Conservation (phyloP, 2,888 invertebrate genomes). For the Philopedon plagiatum region DNA sequence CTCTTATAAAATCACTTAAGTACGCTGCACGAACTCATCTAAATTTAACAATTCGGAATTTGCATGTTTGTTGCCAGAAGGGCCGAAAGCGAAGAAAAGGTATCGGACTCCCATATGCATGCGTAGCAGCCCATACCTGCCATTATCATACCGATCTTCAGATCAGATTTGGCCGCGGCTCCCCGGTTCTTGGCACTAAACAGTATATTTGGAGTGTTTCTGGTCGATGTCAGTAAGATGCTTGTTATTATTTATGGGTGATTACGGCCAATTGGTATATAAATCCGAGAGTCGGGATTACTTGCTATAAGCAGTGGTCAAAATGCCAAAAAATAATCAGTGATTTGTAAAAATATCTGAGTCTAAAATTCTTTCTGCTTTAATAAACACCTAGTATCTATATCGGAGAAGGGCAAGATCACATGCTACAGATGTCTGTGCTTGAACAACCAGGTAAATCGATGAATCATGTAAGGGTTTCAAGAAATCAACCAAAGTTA, state of each 20-base stretch:
- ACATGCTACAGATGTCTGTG: too few species aligned
- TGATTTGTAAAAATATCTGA: too few species aligned
- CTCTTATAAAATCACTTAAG: conserved; percentile 3
- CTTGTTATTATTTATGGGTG: conserved; percentile 45
- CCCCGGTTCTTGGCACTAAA: conserved; percentile 47
- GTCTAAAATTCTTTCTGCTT: too few species aligned
- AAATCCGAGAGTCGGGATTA: conserved; percentile 17
- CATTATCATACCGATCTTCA: conserved; percentile 48
- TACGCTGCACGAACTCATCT: conserved; percentile 18
- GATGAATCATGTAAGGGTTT: too few species aligned
- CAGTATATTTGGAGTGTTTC: conserved; percentile 47
- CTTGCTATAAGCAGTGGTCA: conserved; percentile 11
- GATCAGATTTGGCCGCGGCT: conserved; percentile 44
- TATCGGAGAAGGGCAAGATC: too few species aligned
- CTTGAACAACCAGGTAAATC: too few species aligned
- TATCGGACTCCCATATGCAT: conserved; percentile 31
- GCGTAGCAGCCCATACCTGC: conserved; percentile 37
- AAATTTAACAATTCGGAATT: conserved; percentile 44
- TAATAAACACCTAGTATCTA: too few species aligned
- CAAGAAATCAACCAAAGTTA: too few species aligned
- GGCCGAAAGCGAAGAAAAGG: conserved; percentile 20
- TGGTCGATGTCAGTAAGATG: conserved; percentile 44
- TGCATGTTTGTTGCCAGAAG: conserved; percentile 38
- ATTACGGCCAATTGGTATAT: conserved; percentile 45
- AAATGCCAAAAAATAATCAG: neutral